These are phyloP conservation scores for Trachelus stipa DNA, from an alignment of 2,888 invertebrate species.

Conservation along the genomic window DNA sequence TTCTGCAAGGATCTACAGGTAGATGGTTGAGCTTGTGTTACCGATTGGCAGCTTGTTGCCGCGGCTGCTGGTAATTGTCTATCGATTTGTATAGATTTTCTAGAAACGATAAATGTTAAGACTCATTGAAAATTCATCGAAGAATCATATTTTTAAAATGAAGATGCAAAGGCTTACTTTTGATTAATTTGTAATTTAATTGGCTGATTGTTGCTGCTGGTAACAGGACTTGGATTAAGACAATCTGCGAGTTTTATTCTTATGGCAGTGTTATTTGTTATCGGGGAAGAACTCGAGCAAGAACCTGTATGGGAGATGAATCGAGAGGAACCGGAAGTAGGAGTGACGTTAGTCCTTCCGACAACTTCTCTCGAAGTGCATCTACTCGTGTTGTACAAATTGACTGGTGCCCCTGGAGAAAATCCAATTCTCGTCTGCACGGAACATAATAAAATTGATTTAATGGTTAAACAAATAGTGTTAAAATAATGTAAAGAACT, in stretches of 20 bases:
- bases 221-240: constrained; percentile 48
- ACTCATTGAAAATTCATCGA: constrained; percentile 1
- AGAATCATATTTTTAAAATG: background rate
- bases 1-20: constrained; percentile 70
- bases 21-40: constrained; percentile 46
- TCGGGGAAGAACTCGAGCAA: constrained; percentile 42
- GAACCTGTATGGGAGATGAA: constrained; percentile 55
- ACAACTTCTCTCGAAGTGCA: constrained; percentile 48
- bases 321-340: constrained; percentile 53
- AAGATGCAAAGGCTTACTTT: constrained; percentile 39
- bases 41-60: constrained; percentile 19
- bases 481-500: background rate
- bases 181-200: constrained; percentile 60
- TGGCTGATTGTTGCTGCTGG: constrained; percentile 49
- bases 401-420: constrained; percentile 60
- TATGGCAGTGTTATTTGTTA: constrained; percentile 45
- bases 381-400: constrained; percentile 58
- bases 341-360: constrained; percentile 48
- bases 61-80: constrained; percentile 39
- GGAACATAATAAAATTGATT: constrained; percentile 13
- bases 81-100: constrained; percentile 50
- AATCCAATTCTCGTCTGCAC: constrained; percentile 52
- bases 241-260: constrained; percentile 57
- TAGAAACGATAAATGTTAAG: constrained; percentile 22
- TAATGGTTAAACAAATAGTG: constrained; percentile 5